Conservation (phyloP, 2,113 vertebrate species). For the Typhlomys cinereus region DNA sequence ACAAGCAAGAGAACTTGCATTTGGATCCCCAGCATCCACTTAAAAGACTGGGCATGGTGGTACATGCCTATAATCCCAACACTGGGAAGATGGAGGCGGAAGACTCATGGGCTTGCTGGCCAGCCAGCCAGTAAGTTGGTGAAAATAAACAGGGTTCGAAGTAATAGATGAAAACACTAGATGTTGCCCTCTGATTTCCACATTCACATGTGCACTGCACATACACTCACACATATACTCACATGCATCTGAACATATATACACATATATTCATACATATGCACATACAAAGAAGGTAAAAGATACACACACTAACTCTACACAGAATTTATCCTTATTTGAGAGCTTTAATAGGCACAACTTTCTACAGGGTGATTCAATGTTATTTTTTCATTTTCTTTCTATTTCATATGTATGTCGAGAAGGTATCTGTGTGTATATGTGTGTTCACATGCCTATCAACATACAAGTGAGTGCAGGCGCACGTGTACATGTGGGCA, state of each 20-base stretch:
- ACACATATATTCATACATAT: neutral
- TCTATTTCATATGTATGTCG: no score
- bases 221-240: neutral
- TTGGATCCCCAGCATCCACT: neutral
- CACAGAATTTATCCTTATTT: neutral
- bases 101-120: neutral
- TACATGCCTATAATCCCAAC: neutral
- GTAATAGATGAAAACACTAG: neutral
- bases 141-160: no score
- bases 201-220: no score
- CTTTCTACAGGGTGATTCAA: neutral
- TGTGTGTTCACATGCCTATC: no score
- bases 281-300: neutral
- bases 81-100: no score
- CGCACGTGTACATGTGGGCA: no score
- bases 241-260: neutral
- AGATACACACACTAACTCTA: no score
- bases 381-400: no score
- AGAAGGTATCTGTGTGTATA: no score
- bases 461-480: no score
- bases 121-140: neutral
- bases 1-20: neutral
- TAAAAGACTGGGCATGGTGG: no score
- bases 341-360: neutral
- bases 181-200: neutral